A percentile compares a stretch with the other conserved stretches of the same genome.
These are phyloP conservation scores for Ormyrus nitidulus DNA, from an alignment of 2,888 invertebrate species.

Conservation along the genomic window DNA sequence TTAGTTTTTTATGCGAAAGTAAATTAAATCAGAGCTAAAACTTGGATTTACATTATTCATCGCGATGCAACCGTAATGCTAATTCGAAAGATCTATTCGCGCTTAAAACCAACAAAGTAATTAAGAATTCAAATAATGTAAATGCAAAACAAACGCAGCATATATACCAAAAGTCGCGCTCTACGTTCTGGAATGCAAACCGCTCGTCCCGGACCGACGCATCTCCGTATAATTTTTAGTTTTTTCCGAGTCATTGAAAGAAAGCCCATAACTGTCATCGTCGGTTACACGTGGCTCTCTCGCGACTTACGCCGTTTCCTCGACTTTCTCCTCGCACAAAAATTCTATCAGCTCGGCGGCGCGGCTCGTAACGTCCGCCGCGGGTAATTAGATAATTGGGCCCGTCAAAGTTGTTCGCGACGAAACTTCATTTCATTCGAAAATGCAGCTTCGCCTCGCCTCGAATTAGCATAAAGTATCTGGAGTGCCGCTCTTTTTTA, in stretches of 20 bases:
- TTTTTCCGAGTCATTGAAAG: background rate
- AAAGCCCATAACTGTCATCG: slow-evolving; percentile 11
- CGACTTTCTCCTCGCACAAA: slow-evolving; percentile 44
- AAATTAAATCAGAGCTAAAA: too few relatives aligned
- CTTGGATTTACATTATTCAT: too few relatives aligned
- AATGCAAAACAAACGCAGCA: background rate
- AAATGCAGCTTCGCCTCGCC: too few relatives aligned
- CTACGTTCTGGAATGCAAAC: too few relatives aligned
- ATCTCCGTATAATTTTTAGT: slow-evolving; percentile 6
- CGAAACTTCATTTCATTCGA: background rate
- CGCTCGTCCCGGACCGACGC: background rate
- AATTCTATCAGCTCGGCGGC: slow-evolving; percentile 4
- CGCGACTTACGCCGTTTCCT: slow-evolving; percentile 16
- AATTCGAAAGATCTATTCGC: too few relatives aligned
- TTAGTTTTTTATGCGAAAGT: too few relatives aligned
- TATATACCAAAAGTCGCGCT: too few relatives aligned
- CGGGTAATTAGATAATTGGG: slow-evolving; percentile 38
- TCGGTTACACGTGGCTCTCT: slow-evolving; percentile 14
- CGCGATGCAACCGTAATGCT: too few relatives aligned
- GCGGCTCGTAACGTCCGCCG: slow-evolving; percentile 11
- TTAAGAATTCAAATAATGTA: too few relatives aligned
- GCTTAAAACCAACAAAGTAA: too few relatives aligned
- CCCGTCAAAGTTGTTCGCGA: background rate
- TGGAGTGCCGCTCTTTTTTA: too few relatives aligned
- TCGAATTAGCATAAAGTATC: too few relatives aligned